Conservation (phyloP, 2,888 invertebrate species). For the Rambutsinella grinnellia region DNA sequence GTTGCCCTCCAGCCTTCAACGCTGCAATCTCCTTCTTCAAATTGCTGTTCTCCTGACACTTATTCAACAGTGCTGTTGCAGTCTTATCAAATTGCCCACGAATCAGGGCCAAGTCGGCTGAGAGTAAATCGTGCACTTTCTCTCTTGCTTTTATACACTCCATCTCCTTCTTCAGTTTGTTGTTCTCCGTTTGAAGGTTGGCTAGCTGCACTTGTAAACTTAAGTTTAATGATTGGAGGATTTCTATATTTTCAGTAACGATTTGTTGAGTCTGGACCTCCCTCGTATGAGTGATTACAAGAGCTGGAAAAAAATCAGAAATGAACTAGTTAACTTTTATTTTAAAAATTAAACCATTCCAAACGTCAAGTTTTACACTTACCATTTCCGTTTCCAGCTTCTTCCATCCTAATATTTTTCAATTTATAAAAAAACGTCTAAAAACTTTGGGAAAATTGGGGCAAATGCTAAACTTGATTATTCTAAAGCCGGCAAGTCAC, state of each 20-base stretch:
- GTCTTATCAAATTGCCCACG: constrained; percentile 39
- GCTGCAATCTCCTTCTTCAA: constrained; percentile 24
- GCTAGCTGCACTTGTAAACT: constrained; percentile 22
- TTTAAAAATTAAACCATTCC: too few relatives aligned
- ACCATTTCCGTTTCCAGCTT: too few relatives aligned
- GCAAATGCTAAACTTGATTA: too few relatives aligned
- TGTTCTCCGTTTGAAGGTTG: constrained; percentile 21
- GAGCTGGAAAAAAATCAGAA: constrained; percentile 4
- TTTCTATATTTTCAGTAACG: not conserved
- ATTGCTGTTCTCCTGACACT: constrained; percentile 27
- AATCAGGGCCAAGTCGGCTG: constrained; percentile 31
- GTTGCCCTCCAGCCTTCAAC: constrained; percentile 3
- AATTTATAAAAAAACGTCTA: too few relatives aligned
- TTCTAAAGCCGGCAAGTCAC: too few relatives aligned
- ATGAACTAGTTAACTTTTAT: too few relatives aligned
- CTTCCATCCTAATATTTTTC: too few relatives aligned
- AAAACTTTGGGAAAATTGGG: too few relatives aligned
- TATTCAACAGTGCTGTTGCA: constrained; percentile 14
- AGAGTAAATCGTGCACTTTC: constrained; percentile 20
- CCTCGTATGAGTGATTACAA: not conserved
- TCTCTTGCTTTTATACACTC: constrained; percentile 3
- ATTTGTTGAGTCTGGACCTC: not conserved
- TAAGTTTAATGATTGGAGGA: constrained; percentile 26
- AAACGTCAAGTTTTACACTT: too few relatives aligned
- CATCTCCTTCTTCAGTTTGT: constrained; percentile 17